Conservation (phyloP, 1,140 invertebrate species). For the Scaptodrosophila lebanonensis region DNA sequence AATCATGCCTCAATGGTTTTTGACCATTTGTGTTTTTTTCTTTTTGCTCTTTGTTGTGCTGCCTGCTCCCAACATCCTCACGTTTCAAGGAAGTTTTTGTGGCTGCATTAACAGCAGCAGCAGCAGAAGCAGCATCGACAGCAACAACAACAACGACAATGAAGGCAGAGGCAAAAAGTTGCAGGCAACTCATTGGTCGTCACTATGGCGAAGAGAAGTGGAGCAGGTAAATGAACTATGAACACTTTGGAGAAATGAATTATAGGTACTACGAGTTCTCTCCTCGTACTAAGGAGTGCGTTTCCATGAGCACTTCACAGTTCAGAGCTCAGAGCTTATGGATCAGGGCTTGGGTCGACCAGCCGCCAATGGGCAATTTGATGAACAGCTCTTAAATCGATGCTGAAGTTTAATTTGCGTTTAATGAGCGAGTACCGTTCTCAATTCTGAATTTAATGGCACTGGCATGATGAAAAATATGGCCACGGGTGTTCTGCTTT, state of each 20-base stretch:
- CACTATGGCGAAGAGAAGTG: slow-evolving; percentile 17
- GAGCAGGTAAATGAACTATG: slow-evolving; percentile 66
- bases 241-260: slow-evolving; percentile 61
- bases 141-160: too few relatives aligned
- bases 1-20: slow-evolving; percentile 72
- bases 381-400: too few relatives aligned
- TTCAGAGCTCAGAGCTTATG: too few relatives aligned
- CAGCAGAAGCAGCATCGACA: slow-evolving; percentile 39
- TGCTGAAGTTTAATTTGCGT: too few relatives aligned
- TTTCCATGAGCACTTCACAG: slow-evolving; percentile 28
- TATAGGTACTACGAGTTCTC: too few relatives aligned
- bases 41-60: slow-evolving; percentile 29
- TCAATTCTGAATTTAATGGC: too few relatives aligned
- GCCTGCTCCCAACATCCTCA: slow-evolving; percentile 10
- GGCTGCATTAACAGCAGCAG: slow-evolving; percentile 27
- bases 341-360: too few relatives aligned
- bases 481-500: too few relatives aligned
- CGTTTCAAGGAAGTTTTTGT: slow-evolving; percentile 49
- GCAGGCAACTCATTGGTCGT: not conserved
- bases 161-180: slow-evolving; percentile 23
- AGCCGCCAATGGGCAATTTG: too few relatives aligned
- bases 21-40: slow-evolving; percentile 62
- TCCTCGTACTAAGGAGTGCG: too few relatives aligned
- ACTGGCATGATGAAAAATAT: too few relatives aligned
- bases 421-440: too few relatives aligned